Evolutionary conservation across 1,140 invertebrate genomes (phyloP), one percentile per base, ranked within the genome.

Genomic region (Trichogramma pretiosum): DNA sequence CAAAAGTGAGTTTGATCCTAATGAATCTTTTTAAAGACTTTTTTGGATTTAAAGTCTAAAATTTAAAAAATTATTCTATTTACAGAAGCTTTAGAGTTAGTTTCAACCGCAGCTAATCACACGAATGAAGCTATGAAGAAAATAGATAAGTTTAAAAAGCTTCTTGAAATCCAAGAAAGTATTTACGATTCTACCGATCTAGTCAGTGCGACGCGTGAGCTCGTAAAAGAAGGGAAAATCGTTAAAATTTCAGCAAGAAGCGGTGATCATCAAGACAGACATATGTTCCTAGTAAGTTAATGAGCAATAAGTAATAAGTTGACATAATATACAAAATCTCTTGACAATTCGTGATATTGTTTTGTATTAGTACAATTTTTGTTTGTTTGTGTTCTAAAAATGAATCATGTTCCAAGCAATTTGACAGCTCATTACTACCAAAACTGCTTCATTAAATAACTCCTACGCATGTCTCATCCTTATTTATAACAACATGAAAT

Each of bases 21-120:
- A 28, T 28, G n/a, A n/a, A n/a, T n/a, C n/a, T n/a, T n/a, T 2
- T 38, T 38, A 5, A 18, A 3, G 8, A 42, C 18, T 21, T 5
- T 8, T 3, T 23, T 41, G 11, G 13, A 22, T 41, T 41, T 5
- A 18, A n/a, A n/a, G n/a, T n/a, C n/a, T n/a, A n/a, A n/a, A n/a
- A n/a, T n/a, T n/a, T n/a, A n/a, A n/a, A 34, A 14, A n/a, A 14
- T 19, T 17, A 10, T 13, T 45, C 16, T 9, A 37, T 49, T 61
- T 62, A 17, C 37, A 71, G 68, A 65, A 57, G 85, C 84, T 19
- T 65, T 87, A 38, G 71, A 75, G 39, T 78, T 87, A 54, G 84
- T 87, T 21, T 78, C 77, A 58, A 78, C 77, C 46, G 84, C 85
- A n/a, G 83, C 84, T 8, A 77, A 83, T 60, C 84, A 86, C 67